Conservation (phyloP, 2,113 vertebrate species). For the Megalops atlanticus region DNA sequence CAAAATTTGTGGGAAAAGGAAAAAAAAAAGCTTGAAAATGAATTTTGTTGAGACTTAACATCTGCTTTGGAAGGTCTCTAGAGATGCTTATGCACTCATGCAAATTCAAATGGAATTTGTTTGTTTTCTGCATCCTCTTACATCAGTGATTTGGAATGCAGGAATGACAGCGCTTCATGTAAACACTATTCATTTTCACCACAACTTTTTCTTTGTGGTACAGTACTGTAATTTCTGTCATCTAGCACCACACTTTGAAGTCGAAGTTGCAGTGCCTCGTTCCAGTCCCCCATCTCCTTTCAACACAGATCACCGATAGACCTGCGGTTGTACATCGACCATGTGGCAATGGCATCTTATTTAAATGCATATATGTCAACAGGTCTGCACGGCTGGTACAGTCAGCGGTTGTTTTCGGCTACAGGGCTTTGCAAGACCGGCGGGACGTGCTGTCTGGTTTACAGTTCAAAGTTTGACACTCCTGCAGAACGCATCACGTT, state of each 20-base stretch:
- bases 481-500: constrained; percentile 54
- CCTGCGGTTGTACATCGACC: not conserved
- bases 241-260: not conserved
- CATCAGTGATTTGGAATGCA: constrained; percentile 7
- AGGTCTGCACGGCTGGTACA: not conserved
- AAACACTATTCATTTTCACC: constrained; percentile 1
- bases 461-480: constrained; percentile 45
- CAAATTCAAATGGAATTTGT: constrained; percentile 6
- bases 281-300: not conserved
- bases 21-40: not conserved
- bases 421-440: not conserved
- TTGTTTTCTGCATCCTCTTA: constrained; percentile 18
- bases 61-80: not conserved
- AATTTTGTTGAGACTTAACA: not conserved
- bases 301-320: not conserved
- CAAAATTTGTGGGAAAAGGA: not conserved
- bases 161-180: constrained; percentile 9
- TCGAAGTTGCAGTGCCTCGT: not conserved
- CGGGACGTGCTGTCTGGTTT: constrained; percentile 40
- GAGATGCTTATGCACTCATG: not conserved
- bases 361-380: not conserved
- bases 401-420: not conserved
- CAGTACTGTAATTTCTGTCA: not conserved
- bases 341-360: not conserved
- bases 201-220: not conserved